A percentile compares a stretch with the other conserved stretches of the same genome.
These are phyloP conservation scores for Huso huso DNA, from an alignment of 2,797 vertebrate species.

Conservation along the genomic window DNA sequence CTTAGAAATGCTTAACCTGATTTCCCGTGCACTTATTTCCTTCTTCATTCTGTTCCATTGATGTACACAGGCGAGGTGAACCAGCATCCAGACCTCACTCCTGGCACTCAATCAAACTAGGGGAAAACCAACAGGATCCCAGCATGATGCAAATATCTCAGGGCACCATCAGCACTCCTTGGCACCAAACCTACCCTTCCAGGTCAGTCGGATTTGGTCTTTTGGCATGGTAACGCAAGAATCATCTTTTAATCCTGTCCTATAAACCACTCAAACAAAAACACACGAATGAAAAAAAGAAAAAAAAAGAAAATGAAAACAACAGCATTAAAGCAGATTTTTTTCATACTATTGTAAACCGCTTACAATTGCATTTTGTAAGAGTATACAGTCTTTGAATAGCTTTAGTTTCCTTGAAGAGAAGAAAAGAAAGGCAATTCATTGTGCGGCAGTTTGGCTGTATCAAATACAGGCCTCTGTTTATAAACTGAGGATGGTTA, in stretches of 20 bases:
- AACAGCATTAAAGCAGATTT: neutral
- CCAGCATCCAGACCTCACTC: slow-evolving; percentile 75
- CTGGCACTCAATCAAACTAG: slow-evolving; percentile 82
- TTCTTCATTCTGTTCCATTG: too few relatives aligned
- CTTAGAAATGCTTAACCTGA: neutral
- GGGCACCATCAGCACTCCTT: slow-evolving; percentile 68
- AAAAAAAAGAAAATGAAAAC: too few relatives aligned
- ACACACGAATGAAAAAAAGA: neutral
- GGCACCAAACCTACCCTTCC: slow-evolving; percentile 79
- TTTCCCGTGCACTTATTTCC: neutral
- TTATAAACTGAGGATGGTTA: too few relatives aligned
- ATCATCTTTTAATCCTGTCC: slow-evolving; percentile 2
- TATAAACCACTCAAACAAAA: neutral
- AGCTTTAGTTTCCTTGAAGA: neutral
- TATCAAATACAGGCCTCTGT: too few relatives aligned
- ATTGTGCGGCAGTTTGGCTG: too few relatives aligned
- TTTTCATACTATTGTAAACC: neutral
- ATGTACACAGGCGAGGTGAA: slow-evolving; percentile 65
- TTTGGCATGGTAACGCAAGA: slow-evolving; percentile 2
- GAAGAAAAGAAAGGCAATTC: neutral
- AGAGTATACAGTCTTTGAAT: neutral
- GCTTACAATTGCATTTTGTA: neutral
- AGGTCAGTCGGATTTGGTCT: slow-evolving; percentile 58
- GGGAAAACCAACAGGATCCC: slow-evolving; percentile 57
- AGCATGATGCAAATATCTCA: slow-evolving; percentile 85